Conservation (phyloP, 2,888 invertebrate genomes). For the Orthosia gracilis region DNA sequence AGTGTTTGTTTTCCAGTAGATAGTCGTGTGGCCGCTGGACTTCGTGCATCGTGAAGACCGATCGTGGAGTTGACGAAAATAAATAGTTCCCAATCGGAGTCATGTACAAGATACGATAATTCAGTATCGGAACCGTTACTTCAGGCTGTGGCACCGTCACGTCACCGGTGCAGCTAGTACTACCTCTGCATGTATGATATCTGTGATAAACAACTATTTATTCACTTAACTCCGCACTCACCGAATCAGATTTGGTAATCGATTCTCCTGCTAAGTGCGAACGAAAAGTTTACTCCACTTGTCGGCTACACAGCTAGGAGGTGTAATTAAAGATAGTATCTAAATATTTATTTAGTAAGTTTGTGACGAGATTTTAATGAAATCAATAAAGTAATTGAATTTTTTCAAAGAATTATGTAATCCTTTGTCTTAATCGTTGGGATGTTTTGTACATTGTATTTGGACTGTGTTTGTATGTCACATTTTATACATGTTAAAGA, state of each 20-base stretch:
- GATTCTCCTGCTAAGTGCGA: slow-evolving; percentile 31
- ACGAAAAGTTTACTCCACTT: slow-evolving; percentile 34
- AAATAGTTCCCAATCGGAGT: slow-evolving; percentile 22
- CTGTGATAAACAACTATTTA: slow-evolving; percentile 49
- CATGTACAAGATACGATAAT: slow-evolving; percentile 18
- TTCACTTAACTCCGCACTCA: slow-evolving; percentile 19
- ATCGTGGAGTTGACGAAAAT: slow-evolving; percentile 41
- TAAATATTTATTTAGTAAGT: slow-evolving; percentile 68
- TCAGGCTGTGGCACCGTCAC: background rate
- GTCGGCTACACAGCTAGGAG: slow-evolving; percentile 35
- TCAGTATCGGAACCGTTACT: slow-evolving; percentile 20
- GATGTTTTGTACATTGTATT: slow-evolving; percentile 76
- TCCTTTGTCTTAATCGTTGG: slow-evolving; percentile 79
- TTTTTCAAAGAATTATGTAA: slow-evolving; percentile 82
- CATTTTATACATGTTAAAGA: slow-evolving; percentile 41
- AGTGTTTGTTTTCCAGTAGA: slow-evolving; percentile 37
- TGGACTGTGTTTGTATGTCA: slow-evolving; percentile 64
- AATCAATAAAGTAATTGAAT: slow-evolving; percentile 84
- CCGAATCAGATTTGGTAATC: slow-evolving; percentile 38
- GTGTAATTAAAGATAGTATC: slow-evolving; percentile 46
- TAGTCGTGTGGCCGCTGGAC: slow-evolving; percentile 7
- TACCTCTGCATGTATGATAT: slow-evolving; percentile 31
- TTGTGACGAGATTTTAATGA: slow-evolving; percentile 84
- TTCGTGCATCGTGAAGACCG: slow-evolving; percentile 57
- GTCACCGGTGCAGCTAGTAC: background rate